phyloP scores from a whole-genome alignment of 1,140 invertebrate genomes.

The Bombus huntii region DNA sequence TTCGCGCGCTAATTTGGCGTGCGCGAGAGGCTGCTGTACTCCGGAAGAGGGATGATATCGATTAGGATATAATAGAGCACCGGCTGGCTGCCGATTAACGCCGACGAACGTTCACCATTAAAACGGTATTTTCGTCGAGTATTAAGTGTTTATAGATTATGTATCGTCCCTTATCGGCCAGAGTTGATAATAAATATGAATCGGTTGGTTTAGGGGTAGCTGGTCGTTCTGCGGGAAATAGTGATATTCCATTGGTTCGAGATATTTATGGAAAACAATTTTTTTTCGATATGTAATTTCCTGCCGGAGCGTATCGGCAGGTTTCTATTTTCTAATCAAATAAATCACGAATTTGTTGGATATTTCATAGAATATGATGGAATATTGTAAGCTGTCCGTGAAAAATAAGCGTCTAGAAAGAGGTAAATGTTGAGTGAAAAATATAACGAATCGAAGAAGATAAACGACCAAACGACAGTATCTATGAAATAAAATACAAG shows the following conservation, averaged over 20 bases:
- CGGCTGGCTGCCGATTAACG: constrained; percentile 8
- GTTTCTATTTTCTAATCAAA: neutral
- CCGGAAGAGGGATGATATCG: neutral
- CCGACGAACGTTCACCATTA: neutral
- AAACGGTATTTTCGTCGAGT: constrained; percentile 17
- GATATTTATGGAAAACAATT: constrained; percentile 20
- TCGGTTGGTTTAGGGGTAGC: neutral
- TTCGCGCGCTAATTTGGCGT: constrained; percentile 16
- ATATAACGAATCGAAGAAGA: neutral
- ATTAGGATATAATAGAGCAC: constrained; percentile 47
- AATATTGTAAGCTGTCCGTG: neutral
- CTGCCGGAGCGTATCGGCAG: neutral
- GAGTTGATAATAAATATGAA: neutral
- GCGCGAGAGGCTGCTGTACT: neutral
- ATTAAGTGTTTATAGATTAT: constrained; percentile 30
- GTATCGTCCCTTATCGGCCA: neutral
- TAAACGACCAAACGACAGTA: no score
- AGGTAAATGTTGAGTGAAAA: neutral
- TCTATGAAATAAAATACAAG: neutral
- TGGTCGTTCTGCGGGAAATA: no score
- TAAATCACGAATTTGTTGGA: neutral
- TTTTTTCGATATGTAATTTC: constrained; percentile 8
- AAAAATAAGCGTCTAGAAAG: neutral
- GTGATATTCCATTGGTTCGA: no score
- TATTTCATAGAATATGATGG: neutral